phyloP scores from a whole-genome alignment of 1,140 invertebrate genomes.

The Drosophila equinoxialis region DNA sequence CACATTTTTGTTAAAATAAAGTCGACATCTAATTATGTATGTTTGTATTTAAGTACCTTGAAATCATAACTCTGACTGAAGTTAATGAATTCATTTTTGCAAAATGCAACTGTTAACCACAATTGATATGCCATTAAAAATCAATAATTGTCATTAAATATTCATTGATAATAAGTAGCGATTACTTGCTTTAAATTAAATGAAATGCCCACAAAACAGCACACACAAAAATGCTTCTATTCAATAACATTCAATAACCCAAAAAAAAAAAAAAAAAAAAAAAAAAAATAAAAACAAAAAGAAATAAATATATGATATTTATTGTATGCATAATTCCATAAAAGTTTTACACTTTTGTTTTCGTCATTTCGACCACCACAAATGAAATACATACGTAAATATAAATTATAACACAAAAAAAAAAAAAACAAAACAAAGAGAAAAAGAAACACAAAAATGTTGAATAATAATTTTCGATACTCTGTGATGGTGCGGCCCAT shows the following conservation, averaged over 20 bases:
- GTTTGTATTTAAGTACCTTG: too few relatives aligned
- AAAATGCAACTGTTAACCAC: constrained; percentile 5
- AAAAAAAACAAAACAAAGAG: neutral
- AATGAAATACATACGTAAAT: constrained; percentile 1
- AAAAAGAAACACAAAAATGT: constrained; percentile 5
- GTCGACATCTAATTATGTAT: too few relatives aligned
- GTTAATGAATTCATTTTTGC: neutral
- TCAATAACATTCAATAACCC: constrained; percentile 3
- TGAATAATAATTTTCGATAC: constrained; percentile 35
- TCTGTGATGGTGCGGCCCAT: constrained; percentile 5
- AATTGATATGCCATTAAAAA: constrained; percentile 22
- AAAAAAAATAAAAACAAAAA: too few relatives aligned
- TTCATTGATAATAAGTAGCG: constrained; percentile 10
- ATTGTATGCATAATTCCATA: constrained; percentile 10
- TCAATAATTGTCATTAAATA: constrained; percentile 34
- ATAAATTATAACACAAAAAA: neutral
- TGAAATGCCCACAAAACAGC: constrained; percentile 12
- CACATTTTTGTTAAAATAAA: too few relatives aligned
- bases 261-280: neutral
- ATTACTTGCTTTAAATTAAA: constrained; percentile 4
- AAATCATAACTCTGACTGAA: too few relatives aligned
- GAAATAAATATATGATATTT: neutral
- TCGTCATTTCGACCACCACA: neutral
- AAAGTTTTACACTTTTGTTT: constrained; percentile 9
- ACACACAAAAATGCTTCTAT: constrained; percentile 15